These are phyloP conservation scores for Morbakka virulenta DNA, from an alignment of 30 jellyfish, hydroid and myxozoan species.

Conservation along the genomic window DNA sequence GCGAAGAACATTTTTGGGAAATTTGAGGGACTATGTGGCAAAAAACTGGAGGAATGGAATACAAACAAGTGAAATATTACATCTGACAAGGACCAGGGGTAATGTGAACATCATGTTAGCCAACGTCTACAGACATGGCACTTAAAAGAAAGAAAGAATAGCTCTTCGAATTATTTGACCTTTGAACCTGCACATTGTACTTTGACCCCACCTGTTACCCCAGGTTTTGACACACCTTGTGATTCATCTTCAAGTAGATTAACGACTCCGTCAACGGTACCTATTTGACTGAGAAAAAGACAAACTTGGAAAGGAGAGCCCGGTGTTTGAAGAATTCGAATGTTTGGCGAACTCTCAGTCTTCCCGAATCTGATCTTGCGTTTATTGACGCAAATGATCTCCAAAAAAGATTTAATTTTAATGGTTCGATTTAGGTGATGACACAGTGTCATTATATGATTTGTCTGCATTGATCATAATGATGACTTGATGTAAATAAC, in stretches of 20 bases:
- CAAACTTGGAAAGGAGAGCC: constrained; percentile 58
- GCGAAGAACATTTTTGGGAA: no score
- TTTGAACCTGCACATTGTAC: constrained; percentile 71
- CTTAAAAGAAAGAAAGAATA: no score
- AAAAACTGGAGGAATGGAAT: no score
- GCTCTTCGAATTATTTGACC: constrained; percentile 66
- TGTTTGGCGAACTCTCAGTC: constrained; percentile 83
- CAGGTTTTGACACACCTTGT: no score
- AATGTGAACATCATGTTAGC: no score
- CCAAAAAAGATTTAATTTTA: constrained; percentile 88
- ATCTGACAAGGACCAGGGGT: no score
- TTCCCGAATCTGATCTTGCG: constrained; percentile 95
- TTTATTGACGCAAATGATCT: constrained; percentile 76
- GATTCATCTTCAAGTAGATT: constrained; percentile 72
- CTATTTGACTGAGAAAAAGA: constrained; percentile 28
- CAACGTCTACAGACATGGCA: no score
- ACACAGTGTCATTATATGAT: no score
- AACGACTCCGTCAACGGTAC: constrained; percentile 73
- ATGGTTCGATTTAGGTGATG: constrained; percentile 65
- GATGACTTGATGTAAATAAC: no score
- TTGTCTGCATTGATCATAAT: no score
- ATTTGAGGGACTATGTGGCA: no score
- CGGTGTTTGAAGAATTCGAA: constrained; percentile 52
- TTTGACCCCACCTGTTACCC: constrained; percentile 68
- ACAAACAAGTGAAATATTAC: no score